Evolutionary conservation across 2,888 invertebrate genomes (phyloP), one percentile per base, ranked within the genome.

Genomic region (Sturmia bella): DNA sequence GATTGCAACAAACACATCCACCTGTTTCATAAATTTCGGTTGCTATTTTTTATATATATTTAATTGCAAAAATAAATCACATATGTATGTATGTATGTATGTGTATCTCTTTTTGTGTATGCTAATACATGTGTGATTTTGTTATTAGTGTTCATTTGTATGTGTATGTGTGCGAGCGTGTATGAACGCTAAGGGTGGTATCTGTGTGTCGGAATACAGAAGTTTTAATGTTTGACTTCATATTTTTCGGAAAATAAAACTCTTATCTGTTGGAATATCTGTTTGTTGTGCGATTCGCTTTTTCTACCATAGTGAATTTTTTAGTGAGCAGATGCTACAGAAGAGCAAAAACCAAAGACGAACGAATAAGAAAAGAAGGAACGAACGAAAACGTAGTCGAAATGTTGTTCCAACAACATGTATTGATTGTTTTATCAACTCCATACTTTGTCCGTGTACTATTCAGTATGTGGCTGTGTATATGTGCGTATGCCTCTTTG

Each of bases 351-450:
- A 41, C 41, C 27, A 50, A 9, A 17, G 7, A 21, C 19, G 50
- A 48, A 19, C 50, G 32, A 37, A 9, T 21, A 15, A 7, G 32
- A 24, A 64, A 17, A 15, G 66, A 57, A 39, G 17, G 1, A 56
- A 43, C n/a, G 17, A 37, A 48, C 24, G 41, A 50, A 69, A 66
- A 69, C 39, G 37, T 54, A 56, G 19, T 66, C 11, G 45, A 52
- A 75, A 54, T 52, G 37, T 81, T 70, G 45, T 27, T 43, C 24
- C 63, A 74, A 56, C 41, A 70, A 32, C 59, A 73, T 59, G 66
- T 76, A 76, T 83, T 69, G 73, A 76, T 83, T 83, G 74, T 70
- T 77, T 32, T 79, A 56, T 70, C 21, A 50, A 61, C 12, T 50
- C 32, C 61, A 52, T 39, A 27, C 6, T 27, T 27, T 45, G 37